phyloP scores from a whole-genome alignment of 2,888 invertebrate species.

The Unio pictorum region DNA sequence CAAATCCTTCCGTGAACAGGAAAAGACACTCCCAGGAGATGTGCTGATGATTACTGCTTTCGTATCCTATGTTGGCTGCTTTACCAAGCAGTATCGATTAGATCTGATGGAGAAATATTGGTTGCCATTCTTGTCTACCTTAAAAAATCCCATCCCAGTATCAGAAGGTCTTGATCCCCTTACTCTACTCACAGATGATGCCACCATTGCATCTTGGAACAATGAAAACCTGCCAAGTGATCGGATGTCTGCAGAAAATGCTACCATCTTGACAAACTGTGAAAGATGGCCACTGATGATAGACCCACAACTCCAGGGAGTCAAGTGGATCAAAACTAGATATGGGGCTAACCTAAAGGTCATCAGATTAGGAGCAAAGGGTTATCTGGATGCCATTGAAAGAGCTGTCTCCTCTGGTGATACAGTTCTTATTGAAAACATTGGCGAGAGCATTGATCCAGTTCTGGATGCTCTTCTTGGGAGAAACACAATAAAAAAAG shows the following conservation, averaged over 20 bases:
- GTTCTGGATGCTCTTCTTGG: conserved; percentile 93
- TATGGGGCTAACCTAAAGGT: conserved; percentile 85
- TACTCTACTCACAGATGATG: conserved; percentile 90
- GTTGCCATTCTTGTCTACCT: conserved; percentile 83
- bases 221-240: conserved; percentile 96
- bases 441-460: conserved; percentile 93
- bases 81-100: conserved; percentile 91
- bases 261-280: conserved; percentile 92
- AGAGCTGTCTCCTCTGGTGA: conserved; percentile 83
- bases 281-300: conserved; percentile 98
- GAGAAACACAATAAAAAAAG: conserved; percentile 92
- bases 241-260: conserved; percentile 97
- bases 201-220: conserved; percentile 95
- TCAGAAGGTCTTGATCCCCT: conserved; percentile 91
- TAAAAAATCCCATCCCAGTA: conserved; percentile 87
- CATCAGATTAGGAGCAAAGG: conserved; percentile 90
- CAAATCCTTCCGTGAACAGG: conserved; percentile 83
- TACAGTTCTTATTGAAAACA: conserved; percentile 92
- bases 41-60: conserved; percentile 94
- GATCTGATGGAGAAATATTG: conserved; percentile 81
- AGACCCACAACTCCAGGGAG: conserved; percentile 90
- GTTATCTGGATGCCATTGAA: conserved; percentile 90
- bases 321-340: conserved; percentile 97
- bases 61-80: conserved; percentile 96
- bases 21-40: conserved; percentile 94